These are phyloP conservation scores for Eustalomyia histrio DNA, from an alignment of 2,888 invertebrate genomes.

Conservation along the genomic window DNA sequence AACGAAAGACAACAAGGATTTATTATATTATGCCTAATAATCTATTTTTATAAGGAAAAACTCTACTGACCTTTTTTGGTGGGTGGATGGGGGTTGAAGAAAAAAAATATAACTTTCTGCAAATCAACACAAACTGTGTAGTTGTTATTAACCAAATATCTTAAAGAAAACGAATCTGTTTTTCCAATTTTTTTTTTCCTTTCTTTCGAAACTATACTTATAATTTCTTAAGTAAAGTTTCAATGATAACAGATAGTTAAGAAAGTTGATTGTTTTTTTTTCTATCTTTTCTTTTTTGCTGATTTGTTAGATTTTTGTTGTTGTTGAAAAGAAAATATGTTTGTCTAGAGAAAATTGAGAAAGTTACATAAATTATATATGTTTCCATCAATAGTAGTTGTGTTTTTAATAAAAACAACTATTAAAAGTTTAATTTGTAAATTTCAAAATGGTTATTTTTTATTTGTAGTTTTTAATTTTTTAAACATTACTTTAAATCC, in stretches of 20 bases:
- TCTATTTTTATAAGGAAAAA: constrained; percentile 12
- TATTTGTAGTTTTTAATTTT: no score
- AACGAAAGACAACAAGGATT: constrained; percentile 7
- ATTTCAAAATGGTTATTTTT: no score
- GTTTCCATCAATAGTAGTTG: constrained; percentile 47
- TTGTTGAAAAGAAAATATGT: constrained; percentile 5
- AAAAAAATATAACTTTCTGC: constrained; percentile 38
- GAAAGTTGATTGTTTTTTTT: constrained; percentile 48
- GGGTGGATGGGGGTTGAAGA: background rate
- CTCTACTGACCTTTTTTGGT: background rate
- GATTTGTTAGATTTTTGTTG: constrained; percentile 40
- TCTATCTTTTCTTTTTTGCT: constrained; percentile 39
- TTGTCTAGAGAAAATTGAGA: background rate
- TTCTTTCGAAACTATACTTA: background rate
- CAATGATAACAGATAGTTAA: constrained; percentile 32
- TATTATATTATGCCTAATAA: constrained; percentile 35
- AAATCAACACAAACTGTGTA: constrained; percentile 47
- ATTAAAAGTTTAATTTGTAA: no score
- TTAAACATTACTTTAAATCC: no score
- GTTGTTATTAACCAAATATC: background rate
- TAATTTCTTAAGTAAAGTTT: constrained; percentile 18
- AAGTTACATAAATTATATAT: constrained; percentile 36
- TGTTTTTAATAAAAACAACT: constrained; percentile 5
- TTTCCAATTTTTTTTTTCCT: background rate
- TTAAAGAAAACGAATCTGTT: background rate